These are phyloP conservation scores for Crocallis elinguaria DNA, from an alignment of 2,888 invertebrate genomes.

Conservation along the genomic window DNA sequence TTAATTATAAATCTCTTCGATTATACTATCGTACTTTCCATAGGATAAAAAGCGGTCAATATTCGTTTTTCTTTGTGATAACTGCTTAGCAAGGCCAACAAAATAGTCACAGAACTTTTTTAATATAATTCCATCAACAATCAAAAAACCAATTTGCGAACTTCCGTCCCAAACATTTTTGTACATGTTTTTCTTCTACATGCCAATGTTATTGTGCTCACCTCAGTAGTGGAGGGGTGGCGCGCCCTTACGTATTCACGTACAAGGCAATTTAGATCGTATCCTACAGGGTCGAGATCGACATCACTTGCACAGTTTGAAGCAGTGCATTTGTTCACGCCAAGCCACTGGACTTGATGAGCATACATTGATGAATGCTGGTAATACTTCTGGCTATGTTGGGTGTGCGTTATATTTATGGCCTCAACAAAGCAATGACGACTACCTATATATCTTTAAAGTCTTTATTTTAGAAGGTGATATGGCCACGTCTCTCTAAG, in stretches of 20 bases:
- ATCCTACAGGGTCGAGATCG: constrained; percentile 42
- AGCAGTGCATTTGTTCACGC: not conserved
- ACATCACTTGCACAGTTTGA: constrained; percentile 29
- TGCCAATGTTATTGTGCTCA: constrained; percentile 38
- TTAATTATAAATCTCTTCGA: too few species aligned
- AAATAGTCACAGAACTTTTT: constrained; percentile 13
- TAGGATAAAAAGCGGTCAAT: too few species aligned
- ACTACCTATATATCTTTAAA: too few species aligned
- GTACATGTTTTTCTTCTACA: constrained; percentile 40
- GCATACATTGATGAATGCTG: not conserved
- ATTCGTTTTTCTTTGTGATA: too few species aligned
- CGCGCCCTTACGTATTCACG: constrained; percentile 37
- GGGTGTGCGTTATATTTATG: not conserved
- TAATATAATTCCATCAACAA: constrained; percentile 27
- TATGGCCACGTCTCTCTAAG: too few species aligned
- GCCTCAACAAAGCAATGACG: not conserved
- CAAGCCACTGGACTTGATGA: not conserved
- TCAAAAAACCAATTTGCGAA: constrained; percentile 32
- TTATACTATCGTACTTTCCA: too few species aligned
- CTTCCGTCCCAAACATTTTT: constrained; percentile 32
- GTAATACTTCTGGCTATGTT: not conserved
- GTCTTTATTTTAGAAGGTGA: too few species aligned
- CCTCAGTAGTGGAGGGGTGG: constrained; percentile 37
- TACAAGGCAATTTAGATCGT: constrained; percentile 49
- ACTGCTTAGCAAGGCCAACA: not conserved